Percentiles rank a stretch among this genome's conserved stretches.
phyloP scores from a whole-genome alignment of 1,140 invertebrate genomes.

The Lasaia peninsularis region DNA sequence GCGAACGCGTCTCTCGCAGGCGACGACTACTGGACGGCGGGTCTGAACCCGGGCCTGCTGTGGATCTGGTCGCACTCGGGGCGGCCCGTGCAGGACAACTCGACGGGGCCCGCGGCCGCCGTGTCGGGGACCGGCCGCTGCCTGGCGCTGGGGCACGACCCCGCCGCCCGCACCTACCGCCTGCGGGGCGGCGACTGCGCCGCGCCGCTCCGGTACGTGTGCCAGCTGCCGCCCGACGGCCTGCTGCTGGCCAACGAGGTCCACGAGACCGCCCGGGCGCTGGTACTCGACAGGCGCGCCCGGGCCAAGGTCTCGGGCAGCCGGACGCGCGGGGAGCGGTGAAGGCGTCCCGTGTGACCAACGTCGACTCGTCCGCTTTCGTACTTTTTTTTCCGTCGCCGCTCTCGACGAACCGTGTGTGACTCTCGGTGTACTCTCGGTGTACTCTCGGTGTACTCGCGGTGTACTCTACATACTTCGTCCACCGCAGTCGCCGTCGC shows the following conservation, averaged over 20 bases:
- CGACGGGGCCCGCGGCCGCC: conserved; percentile 32
- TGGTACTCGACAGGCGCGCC: conserved; percentile 16
- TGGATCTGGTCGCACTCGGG: conserved; percentile 92
- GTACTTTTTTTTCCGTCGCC: too few species aligned
- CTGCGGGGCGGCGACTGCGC: conserved; percentile 87
- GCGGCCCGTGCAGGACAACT: conserved; percentile 79
- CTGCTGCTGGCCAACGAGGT: conserved; percentile 84
- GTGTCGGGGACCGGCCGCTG: conserved; percentile 63
- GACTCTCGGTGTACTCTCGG: too few species aligned
- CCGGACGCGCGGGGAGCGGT: neutral
- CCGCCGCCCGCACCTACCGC: conserved; percentile 79
- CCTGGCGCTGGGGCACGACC: conserved; percentile 71
- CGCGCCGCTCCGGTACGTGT: conserved; percentile 81
- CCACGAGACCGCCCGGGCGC: conserved; percentile 41
- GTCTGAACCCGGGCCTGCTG: conserved; percentile 87
- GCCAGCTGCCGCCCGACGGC: conserved; percentile 83
- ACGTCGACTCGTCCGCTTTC: too few species aligned
- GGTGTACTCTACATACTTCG: too few species aligned
- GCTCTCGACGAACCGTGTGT: too few species aligned
- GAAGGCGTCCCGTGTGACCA: too few species aligned
- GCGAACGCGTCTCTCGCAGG: conserved; percentile 66
- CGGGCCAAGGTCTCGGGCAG: conserved; percentile 19
- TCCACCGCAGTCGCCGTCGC: too few species aligned
- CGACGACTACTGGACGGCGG: conserved; percentile 88
- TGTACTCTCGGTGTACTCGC: too few species aligned